Base-by-base conservation (phyloP, 2,888 invertebrate genomes). In the Ptycholaimellus sp. region DNA sequence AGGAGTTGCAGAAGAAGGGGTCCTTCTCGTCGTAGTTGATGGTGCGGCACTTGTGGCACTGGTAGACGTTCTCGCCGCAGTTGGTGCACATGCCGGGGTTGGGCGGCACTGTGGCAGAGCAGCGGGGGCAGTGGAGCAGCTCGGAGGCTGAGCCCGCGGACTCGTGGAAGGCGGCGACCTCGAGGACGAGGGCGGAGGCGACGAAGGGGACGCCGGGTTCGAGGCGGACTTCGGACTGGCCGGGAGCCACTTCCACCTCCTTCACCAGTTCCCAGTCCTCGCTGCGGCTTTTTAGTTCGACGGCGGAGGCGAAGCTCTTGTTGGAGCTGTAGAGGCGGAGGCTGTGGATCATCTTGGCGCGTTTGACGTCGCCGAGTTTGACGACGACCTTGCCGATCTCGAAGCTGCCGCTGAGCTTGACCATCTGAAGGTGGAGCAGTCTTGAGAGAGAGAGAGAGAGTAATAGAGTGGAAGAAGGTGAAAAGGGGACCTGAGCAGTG, bases 21-120 rank as follows among this genome's bases (percentile, higher is more conserved):
- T 93, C 93, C 59, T 87, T 85, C 59, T 93, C 90, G 59, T 90
- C 90, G 61, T 93, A 93, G 63, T 96, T 93, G 49, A 96, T 96
- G 0, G 90, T 72, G 72, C 77, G 72, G 64, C 93, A 96, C 64
- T 93, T 93, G 65, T 90, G 87, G 54, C 93, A 96, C 55, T 96
- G 96, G 66, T 82, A 93, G 1, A 93, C 93, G 59, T 93, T 93
- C 60, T 96, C 93, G 0, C 93, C 90, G 56, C 85, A 85, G 60
- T 83, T 85, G 0, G 76, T 78, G 57, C 93, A 93, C 0, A 93
- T 85, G 0, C 93, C 93, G 0, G 93, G 90, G 59, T 85, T 85
- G 0, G 93, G 81, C 0, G 87, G 83, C 1, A 96, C 93, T 1
- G 82, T 79, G 19, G 87, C 83, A 40, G 83, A 83, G 59, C 93